Evolutionary conservation across 2,113 vertebrate species (phyloP), one percentile per base, ranked within the genome.

Genomic region (Pedetes capensis): DNA sequence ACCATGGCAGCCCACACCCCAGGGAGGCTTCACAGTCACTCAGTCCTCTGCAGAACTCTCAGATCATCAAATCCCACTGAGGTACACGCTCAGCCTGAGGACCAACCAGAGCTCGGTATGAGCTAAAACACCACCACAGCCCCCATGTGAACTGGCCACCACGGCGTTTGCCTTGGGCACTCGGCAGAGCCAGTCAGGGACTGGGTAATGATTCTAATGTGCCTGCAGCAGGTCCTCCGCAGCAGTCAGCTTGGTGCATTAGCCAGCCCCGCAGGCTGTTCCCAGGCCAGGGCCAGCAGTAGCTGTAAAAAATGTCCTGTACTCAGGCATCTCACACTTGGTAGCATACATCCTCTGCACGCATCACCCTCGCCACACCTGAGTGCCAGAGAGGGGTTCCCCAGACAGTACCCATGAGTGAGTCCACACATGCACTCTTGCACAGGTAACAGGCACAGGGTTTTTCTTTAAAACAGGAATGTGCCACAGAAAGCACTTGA

Each of bases 401-500:
- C 68, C 59, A 78, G 66, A 78, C 22, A 78, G 42, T 69, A 72
- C 51, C 17, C 93, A 57, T 1, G 11, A 49, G 61, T 63, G 63
- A 17, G 23, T 51, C 82, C 22, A 5, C 32, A 39, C 29, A 66
- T 25, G 20, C 0, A 1, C 49, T 37, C 16, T 6, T 27, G 57
- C 11, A 75, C 44, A 78, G 29, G 34, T 17, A n/a, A 63, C 39
- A 79, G 53, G 25, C 51, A 42, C 8, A 11, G 5, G n/a, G 14
- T 78, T 47, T 69, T 82, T 78, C 42, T 69, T 74, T 82, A 61
- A 93, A 42, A 81, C 12, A 37, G 53, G 75, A 61, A 6, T 37
- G 9, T 37, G 18, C 25, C 16, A 3, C 32, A 39, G n/a, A 85
- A 89, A 87, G 72, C 16, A 53, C 32, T 81, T 64, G 18, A 44